These are phyloP conservation scores for Clinocottus analis DNA, from an alignment of 2,113 vertebrate genomes.

Conservation along the genomic window DNA sequence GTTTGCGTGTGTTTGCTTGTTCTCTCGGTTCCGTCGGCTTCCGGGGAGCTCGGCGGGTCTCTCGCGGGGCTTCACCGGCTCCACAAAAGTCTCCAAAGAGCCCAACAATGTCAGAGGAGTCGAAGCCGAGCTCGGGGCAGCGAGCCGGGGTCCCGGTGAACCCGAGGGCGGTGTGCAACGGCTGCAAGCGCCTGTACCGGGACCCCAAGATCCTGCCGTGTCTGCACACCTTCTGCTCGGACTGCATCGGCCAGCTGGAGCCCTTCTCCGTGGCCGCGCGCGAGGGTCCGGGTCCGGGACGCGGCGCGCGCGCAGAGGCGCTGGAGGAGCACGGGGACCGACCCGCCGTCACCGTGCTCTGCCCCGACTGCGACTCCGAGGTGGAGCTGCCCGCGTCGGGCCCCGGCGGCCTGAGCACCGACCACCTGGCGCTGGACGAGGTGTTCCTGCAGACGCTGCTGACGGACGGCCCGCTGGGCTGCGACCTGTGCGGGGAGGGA, in stretches of 20 bases:
- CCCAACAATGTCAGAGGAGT: constrained; percentile 55
- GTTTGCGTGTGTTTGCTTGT: too few species aligned
- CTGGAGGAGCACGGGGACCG: not conserved
- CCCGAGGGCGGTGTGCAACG: constrained; percentile 80
- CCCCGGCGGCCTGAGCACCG: constrained; percentile 83
- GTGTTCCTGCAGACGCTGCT: constrained; percentile 85
- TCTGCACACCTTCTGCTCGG: constrained; percentile 89
- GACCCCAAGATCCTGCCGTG: constrained; percentile 90
- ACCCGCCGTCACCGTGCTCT: constrained; percentile 80
- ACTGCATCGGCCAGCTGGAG: constrained; percentile 86
- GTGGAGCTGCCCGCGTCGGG: constrained; percentile 87
- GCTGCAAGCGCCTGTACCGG: constrained; percentile 82
- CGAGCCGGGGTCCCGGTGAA: not conserved
- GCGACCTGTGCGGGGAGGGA: constrained; percentile 90
- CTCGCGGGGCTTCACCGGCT: not conserved
- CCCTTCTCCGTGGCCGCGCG: constrained; percentile 73
- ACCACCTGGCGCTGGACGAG: constrained; percentile 88
- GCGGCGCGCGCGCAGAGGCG: not conserved
- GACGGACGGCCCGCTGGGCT: constrained; percentile 79
- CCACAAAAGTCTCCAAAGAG: constrained; percentile 6
- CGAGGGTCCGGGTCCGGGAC: constrained; percentile 17
- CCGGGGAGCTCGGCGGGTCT: not conserved
- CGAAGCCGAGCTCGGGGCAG: not conserved
- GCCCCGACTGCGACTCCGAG: constrained; percentile 90
- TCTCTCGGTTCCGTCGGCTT: not conserved